A percentile compares a stretch with the other conserved stretches of the same genome.
These are phyloP conservation scores for Selenia dentaria DNA, from an alignment of 2,888 invertebrate genomes.

Conservation along the genomic window DNA sequence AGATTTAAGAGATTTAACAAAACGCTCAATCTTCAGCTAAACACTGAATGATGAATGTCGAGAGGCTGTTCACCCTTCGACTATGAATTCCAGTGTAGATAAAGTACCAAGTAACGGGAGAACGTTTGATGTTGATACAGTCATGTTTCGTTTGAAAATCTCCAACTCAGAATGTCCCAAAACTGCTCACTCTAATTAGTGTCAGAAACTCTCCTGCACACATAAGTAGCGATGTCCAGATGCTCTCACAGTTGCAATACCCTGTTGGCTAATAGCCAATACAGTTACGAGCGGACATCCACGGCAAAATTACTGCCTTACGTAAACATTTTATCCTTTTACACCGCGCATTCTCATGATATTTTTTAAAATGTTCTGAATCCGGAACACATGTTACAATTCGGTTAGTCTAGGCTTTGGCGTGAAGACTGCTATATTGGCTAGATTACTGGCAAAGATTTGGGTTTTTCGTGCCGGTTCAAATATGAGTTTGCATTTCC, in stretches of 20 bases:
- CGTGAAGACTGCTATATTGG: slow-evolving; percentile 10
- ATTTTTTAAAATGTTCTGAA: slow-evolving; percentile 19
- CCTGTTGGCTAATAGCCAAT: slow-evolving; percentile 52
- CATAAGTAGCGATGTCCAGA: slow-evolving; percentile 20
- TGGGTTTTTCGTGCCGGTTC: slow-evolving; percentile 2
- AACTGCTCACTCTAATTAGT: slow-evolving; percentile 2
- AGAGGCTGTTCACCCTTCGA: no score
- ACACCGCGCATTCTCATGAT: slow-evolving; percentile 25
- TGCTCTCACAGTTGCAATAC: slow-evolving; percentile 37
- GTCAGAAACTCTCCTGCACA: slow-evolving; percentile 10
- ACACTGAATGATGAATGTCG: no score
- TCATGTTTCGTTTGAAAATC: no score
- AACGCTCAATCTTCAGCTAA: no score
- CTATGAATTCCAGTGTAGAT: no score
- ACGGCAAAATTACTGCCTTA: slow-evolving; percentile 40
- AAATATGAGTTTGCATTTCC: background rate
- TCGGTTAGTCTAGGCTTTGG: slow-evolving; percentile 12
- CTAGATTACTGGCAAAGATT: slow-evolving; percentile 6
- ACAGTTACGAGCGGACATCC: slow-evolving; percentile 29
- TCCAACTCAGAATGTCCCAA: no score
- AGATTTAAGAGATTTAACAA: no score
- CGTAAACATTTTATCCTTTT: slow-evolving; percentile 43
- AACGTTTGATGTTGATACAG: no score
- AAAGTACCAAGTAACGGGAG: no score
- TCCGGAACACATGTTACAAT: slow-evolving; percentile 26